Conservation (phyloP, 37 sponge, comb jelly and placozoan genomes). For the Haliclona indistincta region DNA sequence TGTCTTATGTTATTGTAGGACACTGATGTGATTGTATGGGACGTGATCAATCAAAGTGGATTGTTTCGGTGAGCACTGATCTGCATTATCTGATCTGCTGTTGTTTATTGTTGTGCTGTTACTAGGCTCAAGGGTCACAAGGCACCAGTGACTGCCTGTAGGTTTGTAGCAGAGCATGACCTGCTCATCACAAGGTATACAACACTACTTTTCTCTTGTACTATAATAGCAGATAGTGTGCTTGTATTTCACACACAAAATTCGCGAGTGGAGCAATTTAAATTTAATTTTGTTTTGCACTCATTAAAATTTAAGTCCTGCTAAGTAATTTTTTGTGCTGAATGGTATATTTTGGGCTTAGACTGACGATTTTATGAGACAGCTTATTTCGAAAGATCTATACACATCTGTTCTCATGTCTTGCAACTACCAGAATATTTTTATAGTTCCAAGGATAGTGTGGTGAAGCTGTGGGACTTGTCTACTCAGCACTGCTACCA, state of each 20-base stretch:
- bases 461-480: constrained; percentile 94
- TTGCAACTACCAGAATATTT: neutral
- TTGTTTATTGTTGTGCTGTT: neutral
- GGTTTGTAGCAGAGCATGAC: constrained; percentile 33
- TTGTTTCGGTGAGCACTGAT: constrained; percentile 54
- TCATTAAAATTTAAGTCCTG: no score
- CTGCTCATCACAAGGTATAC: constrained; percentile 82
- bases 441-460: constrained; percentile 85
- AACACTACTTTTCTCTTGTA: no score
- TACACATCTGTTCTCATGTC: neutral
- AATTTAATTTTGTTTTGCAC: no score
- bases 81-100: neutral
- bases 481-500: constrained; percentile 93
- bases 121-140: constrained; percentile 87
- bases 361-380: no score
- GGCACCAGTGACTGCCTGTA: constrained; percentile 76
- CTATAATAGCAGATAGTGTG: no score
- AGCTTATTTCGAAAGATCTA: no score
- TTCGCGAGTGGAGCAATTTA: no score
- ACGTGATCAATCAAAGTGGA: constrained; percentile 80
- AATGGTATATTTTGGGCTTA: no score
- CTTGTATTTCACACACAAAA: no score
- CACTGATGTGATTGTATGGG: constrained; percentile 92
- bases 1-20: constrained; percentile 41
- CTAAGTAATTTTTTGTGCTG: no score